Percentiles rank a stretch among this genome's conserved stretches.
Evolutionary conservation across 2,113 vertebrate genomes (phyloP).

Genomic region (Sander lucioperca): DNA sequence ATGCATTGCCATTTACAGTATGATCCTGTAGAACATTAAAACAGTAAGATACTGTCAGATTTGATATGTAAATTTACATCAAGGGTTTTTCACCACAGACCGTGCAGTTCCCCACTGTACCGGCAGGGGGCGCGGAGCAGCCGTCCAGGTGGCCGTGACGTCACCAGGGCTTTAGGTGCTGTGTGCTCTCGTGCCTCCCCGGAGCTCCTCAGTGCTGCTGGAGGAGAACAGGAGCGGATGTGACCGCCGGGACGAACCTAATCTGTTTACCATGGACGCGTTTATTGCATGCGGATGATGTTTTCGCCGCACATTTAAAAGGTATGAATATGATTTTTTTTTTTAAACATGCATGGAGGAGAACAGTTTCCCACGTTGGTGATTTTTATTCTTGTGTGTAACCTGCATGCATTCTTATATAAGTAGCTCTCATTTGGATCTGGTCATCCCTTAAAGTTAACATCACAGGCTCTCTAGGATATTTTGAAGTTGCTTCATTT

Average conservation of each 20-base stretch:
- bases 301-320: conserved; percentile 1
- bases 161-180: conserved; percentile 64
- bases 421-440: background rate
- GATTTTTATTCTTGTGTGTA: background rate
- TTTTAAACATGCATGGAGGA: background rate
- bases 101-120: background rate
- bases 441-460: background rate
- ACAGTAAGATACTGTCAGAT: too few species aligned
- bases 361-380: background rate
- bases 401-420: background rate
- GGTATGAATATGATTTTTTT: conserved; percentile 46
- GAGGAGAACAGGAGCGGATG: conserved; percentile 3
- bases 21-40: too few species aligned
- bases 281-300: conserved; percentile 44
- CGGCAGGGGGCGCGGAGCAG: conserved; percentile 37
- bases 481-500: conserved; percentile 6
- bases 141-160: conserved; percentile 71
- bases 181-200: conserved; percentile 18
- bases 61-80: too few species aligned
- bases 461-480: fast-evolving
- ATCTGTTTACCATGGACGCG: conserved; percentile 42
- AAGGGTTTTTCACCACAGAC: too few species aligned
- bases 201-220: conserved; percentile 47
- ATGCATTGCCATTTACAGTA: too few species aligned
- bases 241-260: background rate